Percentiles rank a stretch among this genome's conserved stretches.
Evolutionary conservation across 2,888 invertebrate species (phyloP).

Genomic region (Didymodactylos carnosus): DNA sequence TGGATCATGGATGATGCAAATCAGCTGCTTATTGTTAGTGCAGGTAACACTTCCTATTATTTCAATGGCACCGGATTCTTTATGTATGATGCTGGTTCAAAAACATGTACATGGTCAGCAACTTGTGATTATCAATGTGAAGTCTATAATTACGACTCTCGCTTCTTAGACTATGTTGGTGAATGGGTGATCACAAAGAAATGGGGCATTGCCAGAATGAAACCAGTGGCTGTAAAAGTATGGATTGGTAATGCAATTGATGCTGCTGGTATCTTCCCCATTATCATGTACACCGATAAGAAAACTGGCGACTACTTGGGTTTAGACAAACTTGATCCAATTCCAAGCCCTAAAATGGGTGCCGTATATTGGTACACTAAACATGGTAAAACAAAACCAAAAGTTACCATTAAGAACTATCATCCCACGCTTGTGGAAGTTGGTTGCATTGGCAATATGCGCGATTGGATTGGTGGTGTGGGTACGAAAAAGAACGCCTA

Average conservation of each 20-base stretch:
- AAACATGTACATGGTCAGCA: background rate
- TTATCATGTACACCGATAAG: background rate
- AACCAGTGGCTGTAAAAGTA: background rate
- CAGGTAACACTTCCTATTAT: background rate
- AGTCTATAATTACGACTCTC: background rate
- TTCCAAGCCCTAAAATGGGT: background rate
- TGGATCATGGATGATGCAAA: background rate
- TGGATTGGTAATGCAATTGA: background rate
- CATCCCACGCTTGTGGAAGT: background rate
- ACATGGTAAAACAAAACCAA: background rate
- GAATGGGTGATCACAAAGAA: background rate
- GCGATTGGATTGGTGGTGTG: background rate
- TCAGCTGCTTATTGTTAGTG: background rate
- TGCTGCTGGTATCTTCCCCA: background rate
- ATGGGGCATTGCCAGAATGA: background rate
- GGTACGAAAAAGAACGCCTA: no score
- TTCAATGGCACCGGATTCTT: background rate
- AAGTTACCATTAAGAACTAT: background rate
- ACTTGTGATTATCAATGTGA: background rate
- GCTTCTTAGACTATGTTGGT: background rate
- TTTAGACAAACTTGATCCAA: background rate
- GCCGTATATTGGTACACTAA: background rate
- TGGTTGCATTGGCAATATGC: background rate
- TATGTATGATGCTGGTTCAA: background rate
- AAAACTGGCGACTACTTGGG: background rate